Evolutionary conservation across 2,888 invertebrate genomes (phyloP), one percentile per base, ranked within the genome.

Genomic region (Aleiodes alternator): DNA sequence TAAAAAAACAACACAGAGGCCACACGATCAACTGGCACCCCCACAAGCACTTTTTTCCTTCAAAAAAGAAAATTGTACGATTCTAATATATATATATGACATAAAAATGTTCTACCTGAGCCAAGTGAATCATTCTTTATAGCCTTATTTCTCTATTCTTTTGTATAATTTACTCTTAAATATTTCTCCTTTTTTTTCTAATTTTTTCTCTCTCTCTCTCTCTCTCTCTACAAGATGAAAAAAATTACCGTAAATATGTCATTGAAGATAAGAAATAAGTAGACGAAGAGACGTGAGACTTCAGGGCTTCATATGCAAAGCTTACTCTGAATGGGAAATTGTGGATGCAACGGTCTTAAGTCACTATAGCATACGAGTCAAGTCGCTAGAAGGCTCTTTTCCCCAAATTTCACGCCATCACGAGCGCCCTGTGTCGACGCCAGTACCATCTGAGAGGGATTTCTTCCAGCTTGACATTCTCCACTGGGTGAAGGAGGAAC

Each of bases 381-480:
- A 16, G 53, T 53, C 16, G 16, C 6, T 23, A 23, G 14, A 16
- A 14, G 14, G 53, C 53, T 53, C 53, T 53, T 23, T 23, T 23
- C 29, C 48, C 48, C 50, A 51, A 68, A 51, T 68, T 68, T 68
- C 31, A 68, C 51, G 68, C 51, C 51, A 68, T 68, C 31, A 68
- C 38, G 51, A 50, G 64, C 43, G 16, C 43, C 64, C 48, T 64
- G 64, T 43, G 68, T 68, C 51, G 51, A 51, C 51, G 51, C 51
- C 51, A 68, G 68, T 68, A 51, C 29, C 68, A 68, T 51, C 68
- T 68, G 68, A 64, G 64, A 64, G 64, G 64, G 64, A 64, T 48
- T 64, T 64, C 64, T 64, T 43, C 64, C 43, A 64, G 64, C 64
- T 64, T 48, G 48, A 64, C 64, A 64, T 64, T 64, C 64, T 64